Evolutionary conservation across 2,888 invertebrate genomes (phyloP).

Genomic region (Agrochola macilenta): DNA sequence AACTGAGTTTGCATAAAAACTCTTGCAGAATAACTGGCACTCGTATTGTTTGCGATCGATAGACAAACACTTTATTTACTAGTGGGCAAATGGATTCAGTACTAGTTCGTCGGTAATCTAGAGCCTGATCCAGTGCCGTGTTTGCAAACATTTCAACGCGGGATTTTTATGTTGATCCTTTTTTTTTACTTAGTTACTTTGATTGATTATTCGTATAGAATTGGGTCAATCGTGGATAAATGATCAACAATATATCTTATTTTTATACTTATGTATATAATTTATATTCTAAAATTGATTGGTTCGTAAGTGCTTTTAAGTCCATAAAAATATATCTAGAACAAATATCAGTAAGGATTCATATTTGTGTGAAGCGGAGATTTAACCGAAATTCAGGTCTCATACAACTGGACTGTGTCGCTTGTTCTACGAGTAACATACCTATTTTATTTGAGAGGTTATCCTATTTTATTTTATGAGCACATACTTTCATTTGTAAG

Average conservation of each 20-base stretch:
- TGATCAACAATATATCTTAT: not conserved
- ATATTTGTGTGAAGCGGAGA: not conserved
- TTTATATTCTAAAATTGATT: not conserved
- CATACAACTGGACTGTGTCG: not conserved
- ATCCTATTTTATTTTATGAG: not conserved
- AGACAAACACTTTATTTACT: conserved; percentile 57
- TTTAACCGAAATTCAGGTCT: not conserved
- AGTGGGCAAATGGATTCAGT: conserved; percentile 59
- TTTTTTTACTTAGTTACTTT: conserved; percentile 30
- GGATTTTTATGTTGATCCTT: conserved; percentile 36
- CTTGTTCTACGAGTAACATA: not conserved
- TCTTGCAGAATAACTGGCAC: conserved; percentile 43
- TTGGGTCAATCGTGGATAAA: conserved; percentile 21
- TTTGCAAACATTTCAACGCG: conserved; percentile 58
- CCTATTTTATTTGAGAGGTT: too few relatives aligned
- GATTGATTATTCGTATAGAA: conserved; percentile 30
- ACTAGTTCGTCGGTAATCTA: conserved; percentile 54
- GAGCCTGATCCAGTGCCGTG: conserved; percentile 56
- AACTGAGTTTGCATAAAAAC: conserved; percentile 36
- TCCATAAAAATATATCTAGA: not conserved
- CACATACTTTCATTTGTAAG: not conserved
- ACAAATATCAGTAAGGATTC: not conserved
- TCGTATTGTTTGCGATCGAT: conserved; percentile 55
- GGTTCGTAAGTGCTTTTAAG: not conserved
- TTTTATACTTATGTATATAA: not conserved